Evolutionary conservation across 2,797 vertebrate genomes (phyloP).

Genomic region (Nyctalus aviator): DNA sequence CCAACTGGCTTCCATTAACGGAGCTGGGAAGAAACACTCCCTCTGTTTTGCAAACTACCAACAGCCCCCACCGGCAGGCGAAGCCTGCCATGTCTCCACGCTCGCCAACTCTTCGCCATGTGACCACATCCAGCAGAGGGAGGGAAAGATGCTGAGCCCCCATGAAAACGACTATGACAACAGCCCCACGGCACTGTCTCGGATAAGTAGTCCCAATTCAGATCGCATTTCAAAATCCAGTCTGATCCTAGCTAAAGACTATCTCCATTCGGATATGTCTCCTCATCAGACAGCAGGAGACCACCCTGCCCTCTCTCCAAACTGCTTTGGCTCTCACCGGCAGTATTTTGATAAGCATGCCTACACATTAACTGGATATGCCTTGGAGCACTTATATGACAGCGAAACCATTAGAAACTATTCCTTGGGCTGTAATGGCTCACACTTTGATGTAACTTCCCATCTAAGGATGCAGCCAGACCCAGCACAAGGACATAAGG

Average conservation of each 20-base stretch:
- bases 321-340: constrained; percentile 92
- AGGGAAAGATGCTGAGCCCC: constrained; percentile 92
- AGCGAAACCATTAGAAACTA: constrained; percentile 94
- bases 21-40: constrained; percentile 91
- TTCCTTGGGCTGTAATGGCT: constrained; percentile 92
- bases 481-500: constrained; percentile 94
- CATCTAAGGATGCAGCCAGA: constrained; percentile 95
- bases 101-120: constrained; percentile 90
- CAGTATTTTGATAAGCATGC: constrained; percentile 97
- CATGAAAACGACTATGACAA: constrained; percentile 92
- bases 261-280: constrained; percentile 92
- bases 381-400: constrained; percentile 97
- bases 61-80: constrained; percentile 90
- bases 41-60: constrained; percentile 92
- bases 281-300: constrained; percentile 92
- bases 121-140: constrained; percentile 92
- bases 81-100: constrained; percentile 89
- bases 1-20: constrained; percentile 91
- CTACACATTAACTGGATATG: constrained; percentile 95
- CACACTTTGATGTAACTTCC: constrained; percentile 94
- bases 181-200: constrained; percentile 92
- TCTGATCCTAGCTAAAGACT: constrained; percentile 93
- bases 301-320: constrained; percentile 89
- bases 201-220: constrained; percentile 93
- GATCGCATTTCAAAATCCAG: constrained; percentile 92